These are phyloP conservation scores for Andrena trimmerana DNA, from an alignment of 2,888 invertebrate genomes.

Conservation along the genomic window DNA sequence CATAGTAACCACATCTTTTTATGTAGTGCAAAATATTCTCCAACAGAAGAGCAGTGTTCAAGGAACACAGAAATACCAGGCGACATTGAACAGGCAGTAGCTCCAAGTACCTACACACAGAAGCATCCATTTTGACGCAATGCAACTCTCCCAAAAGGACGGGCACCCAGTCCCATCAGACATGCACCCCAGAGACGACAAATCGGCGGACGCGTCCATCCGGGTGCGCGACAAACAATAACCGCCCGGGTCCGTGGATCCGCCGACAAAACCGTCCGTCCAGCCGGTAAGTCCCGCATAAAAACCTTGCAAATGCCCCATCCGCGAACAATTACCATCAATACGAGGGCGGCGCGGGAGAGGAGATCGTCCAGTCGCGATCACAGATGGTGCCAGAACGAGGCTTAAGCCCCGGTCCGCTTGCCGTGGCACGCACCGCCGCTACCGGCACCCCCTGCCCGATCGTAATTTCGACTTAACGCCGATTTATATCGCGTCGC, in stretches of 20 bases:
- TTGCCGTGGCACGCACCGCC: constrained; percentile 80
- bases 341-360: constrained; percentile 49
- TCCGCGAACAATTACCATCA: constrained; percentile 65
- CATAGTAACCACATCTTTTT: no score
- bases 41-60: no score
- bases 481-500: constrained; percentile 78
- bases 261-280: constrained; percentile 26
- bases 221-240: constrained; percentile 16
- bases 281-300: constrained; percentile 33
- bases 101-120: no score
- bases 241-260: not conserved
- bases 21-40: no score
- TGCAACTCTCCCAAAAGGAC: no score
- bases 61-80: no score
- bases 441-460: constrained; percentile 72
- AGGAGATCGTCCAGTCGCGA: constrained; percentile 60
- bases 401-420: constrained; percentile 77
- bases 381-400: constrained; percentile 74
- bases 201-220: constrained; percentile 12
- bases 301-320: constrained; percentile 54
- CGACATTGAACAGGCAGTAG: no score
- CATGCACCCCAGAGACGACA: constrained; percentile 5
- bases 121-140: no score
- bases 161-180: no score
- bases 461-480: constrained; percentile 83